Evolutionary conservation across 2,888 invertebrate genomes (phyloP).

Genomic region (Prionchulus punctatus): DNA sequence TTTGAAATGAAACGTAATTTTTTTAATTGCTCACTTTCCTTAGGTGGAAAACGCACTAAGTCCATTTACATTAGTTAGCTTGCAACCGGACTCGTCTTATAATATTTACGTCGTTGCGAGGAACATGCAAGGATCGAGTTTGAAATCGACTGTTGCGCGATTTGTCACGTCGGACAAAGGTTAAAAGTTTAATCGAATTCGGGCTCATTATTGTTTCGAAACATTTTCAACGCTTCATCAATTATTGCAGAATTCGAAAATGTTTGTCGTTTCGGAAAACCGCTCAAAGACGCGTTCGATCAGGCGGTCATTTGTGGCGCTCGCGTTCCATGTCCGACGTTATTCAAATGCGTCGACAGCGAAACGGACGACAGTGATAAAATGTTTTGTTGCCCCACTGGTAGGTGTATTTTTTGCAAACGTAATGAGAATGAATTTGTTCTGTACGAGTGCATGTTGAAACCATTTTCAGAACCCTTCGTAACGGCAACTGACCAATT

Average conservation of each 20-base stretch:
- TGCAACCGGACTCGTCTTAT: constrained; percentile 9
- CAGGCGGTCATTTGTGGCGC: not conserved
- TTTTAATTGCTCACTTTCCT: not conserved
- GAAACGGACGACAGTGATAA: not conserved
- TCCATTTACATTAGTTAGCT: constrained; percentile 3
- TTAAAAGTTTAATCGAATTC: not conserved
- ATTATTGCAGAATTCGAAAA: constrained; percentile 2
- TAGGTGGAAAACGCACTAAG: constrained; percentile 4
- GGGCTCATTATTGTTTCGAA: too few relatives aligned
- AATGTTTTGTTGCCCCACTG: constrained; percentile 4
- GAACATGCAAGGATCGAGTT: constrained; percentile 6
- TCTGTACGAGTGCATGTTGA: not conserved
- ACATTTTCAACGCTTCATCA: too few relatives aligned
- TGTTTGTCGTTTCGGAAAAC: constrained; percentile 8
- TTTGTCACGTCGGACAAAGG: constrained; percentile 5
- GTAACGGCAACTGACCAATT: not conserved
- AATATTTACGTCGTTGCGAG: constrained; percentile 9
- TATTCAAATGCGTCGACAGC: not conserved
- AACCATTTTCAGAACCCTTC: not conserved
- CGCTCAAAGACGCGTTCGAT: constrained; percentile 2
- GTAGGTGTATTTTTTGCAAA: too few relatives aligned
- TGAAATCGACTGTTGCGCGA: constrained; percentile 3
- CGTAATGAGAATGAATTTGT: not conserved
- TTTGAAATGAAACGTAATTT: too few relatives aligned
- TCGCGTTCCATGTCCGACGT: not conserved